These are phyloP conservation scores for Galeopterus variegatus DNA, from an alignment of 2,113 vertebrate species.

Conservation along the genomic window DNA sequence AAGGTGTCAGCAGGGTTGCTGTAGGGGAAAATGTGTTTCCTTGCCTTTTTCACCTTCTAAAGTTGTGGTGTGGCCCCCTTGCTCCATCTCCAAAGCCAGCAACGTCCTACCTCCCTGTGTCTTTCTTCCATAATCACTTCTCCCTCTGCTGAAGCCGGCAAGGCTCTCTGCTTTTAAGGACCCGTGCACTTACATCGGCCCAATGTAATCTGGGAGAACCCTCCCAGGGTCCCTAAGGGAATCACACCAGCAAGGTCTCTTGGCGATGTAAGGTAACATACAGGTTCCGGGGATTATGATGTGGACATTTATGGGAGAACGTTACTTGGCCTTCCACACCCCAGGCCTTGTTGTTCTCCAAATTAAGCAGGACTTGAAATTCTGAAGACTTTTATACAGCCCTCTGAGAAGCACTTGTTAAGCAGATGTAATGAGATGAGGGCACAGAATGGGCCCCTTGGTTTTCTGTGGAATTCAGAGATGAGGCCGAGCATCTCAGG, in stretches of 20 bases:
- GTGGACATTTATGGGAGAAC: neutral
- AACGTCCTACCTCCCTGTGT: fast-evolving
- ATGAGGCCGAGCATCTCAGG: too few relatives aligned
- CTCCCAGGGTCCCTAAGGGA: neutral
- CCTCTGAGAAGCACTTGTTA: neutral
- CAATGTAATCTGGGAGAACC: neutral
- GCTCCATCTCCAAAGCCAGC: neutral
- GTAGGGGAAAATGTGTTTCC: fast-evolving
- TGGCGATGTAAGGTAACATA: neutral
- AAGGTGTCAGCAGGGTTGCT: fast-evolving
- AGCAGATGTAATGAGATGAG: neutral
- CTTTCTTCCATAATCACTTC: neutral
- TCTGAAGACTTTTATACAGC: neutral
- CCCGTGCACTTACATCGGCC: neutral
- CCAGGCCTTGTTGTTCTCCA: neutral
- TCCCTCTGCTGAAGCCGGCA: neutral
- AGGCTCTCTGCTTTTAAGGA: neutral
- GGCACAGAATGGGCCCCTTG: neutral
- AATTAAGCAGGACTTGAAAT: neutral
- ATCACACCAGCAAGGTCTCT: neutral
- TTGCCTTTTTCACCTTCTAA: neutral
- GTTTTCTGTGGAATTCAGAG: neutral
- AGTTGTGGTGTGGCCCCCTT: too few relatives aligned
- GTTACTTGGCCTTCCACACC: neutral
- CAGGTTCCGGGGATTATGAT: neutral